Conservation (phyloP, 92 coral and sea anemone species). For the Nematostella vectensis region DNA sequence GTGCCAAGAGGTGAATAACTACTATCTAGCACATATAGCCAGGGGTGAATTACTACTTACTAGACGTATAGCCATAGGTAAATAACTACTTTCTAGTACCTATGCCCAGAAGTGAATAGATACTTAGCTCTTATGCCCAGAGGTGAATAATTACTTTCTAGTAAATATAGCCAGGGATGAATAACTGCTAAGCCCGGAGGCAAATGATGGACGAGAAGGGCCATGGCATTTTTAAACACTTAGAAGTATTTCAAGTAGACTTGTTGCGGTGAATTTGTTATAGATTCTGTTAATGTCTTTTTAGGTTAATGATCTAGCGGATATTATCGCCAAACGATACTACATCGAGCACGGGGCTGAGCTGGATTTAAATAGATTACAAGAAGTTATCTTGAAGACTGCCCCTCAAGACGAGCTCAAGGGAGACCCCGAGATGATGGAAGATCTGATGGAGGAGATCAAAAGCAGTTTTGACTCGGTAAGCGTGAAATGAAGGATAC, state of each 20-base stretch:
- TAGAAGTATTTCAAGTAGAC: too few species aligned
- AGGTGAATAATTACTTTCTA: too few species aligned
- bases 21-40: neutral
- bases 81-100: neutral
- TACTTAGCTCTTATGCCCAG: neutral
- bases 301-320: conserved; percentile 59
- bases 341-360: conserved; percentile 69
- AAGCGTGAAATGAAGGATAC: conserved; percentile 6
- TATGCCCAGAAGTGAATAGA: neutral
- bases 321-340: conserved; percentile 56
- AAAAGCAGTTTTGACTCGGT: conserved; percentile 32
- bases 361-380: conserved; percentile 37
- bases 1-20: conserved; percentile 34
- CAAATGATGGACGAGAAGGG: too few species aligned
- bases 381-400: conserved; percentile 23
- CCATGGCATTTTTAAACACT: too few species aligned
- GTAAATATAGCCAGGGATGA: too few species aligned
- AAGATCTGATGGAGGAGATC: conserved; percentile 25
- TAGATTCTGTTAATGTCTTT: too few species aligned
- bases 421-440: conserved; percentile 9
- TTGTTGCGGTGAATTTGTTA: too few species aligned
- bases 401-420: conserved; percentile 16
- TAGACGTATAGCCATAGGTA: neutral
- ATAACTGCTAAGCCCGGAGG: too few species aligned
- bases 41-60: neutral